Base-by-base conservation (phyloP, 2,888 invertebrate species). In the Pediacus dermestoides region DNA sequence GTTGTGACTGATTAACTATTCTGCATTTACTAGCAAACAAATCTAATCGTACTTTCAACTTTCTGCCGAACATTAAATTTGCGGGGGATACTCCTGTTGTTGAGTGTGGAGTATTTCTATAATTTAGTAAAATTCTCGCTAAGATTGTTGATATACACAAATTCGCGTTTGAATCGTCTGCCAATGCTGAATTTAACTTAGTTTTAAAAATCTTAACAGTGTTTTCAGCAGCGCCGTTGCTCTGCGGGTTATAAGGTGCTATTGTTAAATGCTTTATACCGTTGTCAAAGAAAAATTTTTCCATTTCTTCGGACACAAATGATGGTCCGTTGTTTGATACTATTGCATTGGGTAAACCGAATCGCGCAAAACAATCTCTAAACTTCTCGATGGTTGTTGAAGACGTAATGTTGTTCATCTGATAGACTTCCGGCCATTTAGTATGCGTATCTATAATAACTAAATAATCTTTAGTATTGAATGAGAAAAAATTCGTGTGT, bases 281-380 rank as follows among this genome's bases (percentile, higher is more conserved):
- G 11, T 35, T 35, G 8, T 11, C 3, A 4, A 4, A 6, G 16
- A 35, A 35, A 35, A 35, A 35, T 13, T 14, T 13, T 15, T 35
- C 28, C 3, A 33, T 30, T 11, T 35, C 28, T 14, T 35, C 31
- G 3, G 28, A 16, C 8, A 15, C 11, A 12, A 35, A 33, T 12
- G 27, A 11, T 15, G 35, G 28, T 8, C 35, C 35, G 11, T 35
- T 35, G 15, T 35, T 30, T n/a, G 35, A 35, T 7, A 35, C 28
- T 7, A 35, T 30, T n/a, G 11, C 10, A 8, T 13, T 9, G 4
- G 35, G 15, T 32, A 33, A 15, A 4, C 30, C 37, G 6, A 21
- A 37, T 8, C 23, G 12, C 3, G 37, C 11, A 22, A 37, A 37
- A 37, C 31, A 32, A 22, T 37, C 37, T 9, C 32, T 6, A 21